Evolutionary conservation across 2,113 vertebrate genomes (phyloP).

Genomic region (Heterocephalus glaber): DNA sequence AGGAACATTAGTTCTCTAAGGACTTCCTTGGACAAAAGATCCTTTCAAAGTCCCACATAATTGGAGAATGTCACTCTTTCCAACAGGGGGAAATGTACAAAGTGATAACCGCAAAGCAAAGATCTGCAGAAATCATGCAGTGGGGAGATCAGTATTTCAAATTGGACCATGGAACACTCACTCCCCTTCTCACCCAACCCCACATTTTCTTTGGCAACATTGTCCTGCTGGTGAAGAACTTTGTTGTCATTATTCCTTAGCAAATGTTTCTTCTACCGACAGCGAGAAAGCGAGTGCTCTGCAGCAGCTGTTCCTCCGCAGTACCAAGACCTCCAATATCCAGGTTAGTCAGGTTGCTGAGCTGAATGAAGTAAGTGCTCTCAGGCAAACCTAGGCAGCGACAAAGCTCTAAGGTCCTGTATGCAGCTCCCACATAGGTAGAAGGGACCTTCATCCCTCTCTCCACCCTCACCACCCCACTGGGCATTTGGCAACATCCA

Average conservation of each 20-base stretch:
- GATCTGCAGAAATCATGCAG: background rate
- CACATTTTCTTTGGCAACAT: background rate
- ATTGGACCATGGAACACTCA: background rate
- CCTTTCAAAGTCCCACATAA: background rate
- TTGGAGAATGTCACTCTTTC: background rate
- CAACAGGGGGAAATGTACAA: background rate
- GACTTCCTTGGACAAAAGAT: background rate
- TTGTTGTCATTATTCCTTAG: background rate
- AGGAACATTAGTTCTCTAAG: background rate
- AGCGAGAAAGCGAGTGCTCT: background rate
- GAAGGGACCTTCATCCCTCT: fast-evolving
- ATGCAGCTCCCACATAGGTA: background rate
- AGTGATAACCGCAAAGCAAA: background rate
- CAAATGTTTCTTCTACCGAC: fast-evolving
- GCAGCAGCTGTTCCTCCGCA: background rate
- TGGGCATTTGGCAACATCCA: background rate
- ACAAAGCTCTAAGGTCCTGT: background rate
- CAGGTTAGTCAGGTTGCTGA: fast-evolving
- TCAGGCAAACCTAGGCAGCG: background rate
- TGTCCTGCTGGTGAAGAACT: background rate
- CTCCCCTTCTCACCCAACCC: background rate
- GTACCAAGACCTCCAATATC: background rate
- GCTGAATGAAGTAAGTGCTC: background rate
- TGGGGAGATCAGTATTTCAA: background rate
- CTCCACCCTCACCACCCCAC: background rate